Percentiles rank a stretch among this genome's conserved stretches.
Conservation (phyloP, 2,797 vertebrate species). For the Cetoscarus ocellatus region DNA sequence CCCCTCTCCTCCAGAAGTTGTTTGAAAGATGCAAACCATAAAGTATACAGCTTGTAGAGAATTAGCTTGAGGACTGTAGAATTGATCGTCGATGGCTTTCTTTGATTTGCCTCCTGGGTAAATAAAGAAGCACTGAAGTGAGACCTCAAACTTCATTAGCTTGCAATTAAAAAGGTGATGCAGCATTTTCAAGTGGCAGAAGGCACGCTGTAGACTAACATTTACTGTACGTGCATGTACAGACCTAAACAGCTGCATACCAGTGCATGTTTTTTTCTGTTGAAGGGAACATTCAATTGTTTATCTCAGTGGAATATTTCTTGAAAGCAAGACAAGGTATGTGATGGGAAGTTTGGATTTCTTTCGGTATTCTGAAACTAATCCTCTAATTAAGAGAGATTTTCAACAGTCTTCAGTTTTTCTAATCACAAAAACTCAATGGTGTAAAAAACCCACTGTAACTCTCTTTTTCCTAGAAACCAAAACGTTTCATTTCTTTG, state of each 20-base stretch:
- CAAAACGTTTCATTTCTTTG: not conserved
- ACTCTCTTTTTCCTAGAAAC: not conserved
- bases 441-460: not conserved
- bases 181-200: not conserved
- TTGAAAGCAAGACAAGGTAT: not conserved
- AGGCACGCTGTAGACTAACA: not conserved
- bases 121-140: conserved; percentile 20
- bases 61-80: conserved; percentile 8
- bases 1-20: not conserved
- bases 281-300: not conserved
- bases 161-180: conserved; percentile 17
- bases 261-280: too few species aligned
- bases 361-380: too few species aligned
- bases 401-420: not conserved
- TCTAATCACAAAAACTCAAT: not conserved
- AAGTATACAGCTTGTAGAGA: conserved; percentile 11
- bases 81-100: conserved; percentile 48
- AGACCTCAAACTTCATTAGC: conserved; percentile 42
- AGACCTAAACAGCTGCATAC: not conserved
- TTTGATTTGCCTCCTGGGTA: conserved; percentile 27
- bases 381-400: not conserved
- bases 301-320: not conserved
- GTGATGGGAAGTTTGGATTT: too few species aligned
- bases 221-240: not conserved
- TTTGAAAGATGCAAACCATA: conserved; percentile 11